These are phyloP conservation scores for Pipistrellus pipistrellus DNA, from an alignment of 2,797 vertebrate species.

Conservation along the genomic window DNA sequence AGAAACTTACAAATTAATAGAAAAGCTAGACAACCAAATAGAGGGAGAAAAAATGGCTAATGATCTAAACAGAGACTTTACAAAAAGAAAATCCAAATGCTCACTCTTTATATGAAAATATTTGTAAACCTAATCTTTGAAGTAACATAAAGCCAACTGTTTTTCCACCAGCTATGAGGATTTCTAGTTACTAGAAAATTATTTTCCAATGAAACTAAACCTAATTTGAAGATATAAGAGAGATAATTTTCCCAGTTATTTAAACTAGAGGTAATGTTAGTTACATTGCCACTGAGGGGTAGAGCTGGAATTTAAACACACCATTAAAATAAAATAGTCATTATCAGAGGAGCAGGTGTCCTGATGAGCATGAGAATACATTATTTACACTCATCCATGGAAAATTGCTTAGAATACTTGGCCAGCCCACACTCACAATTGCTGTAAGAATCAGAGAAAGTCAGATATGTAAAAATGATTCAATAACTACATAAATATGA, in stretches of 20 bases:
- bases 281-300: neutral
- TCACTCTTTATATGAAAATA: conserved; percentile 33
- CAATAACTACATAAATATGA: conserved; percentile 12
- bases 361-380: neutral
- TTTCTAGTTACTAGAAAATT: conserved; percentile 42
- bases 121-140: conserved; percentile 38
- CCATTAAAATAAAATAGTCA: neutral
- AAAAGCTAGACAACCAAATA: neutral
- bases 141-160: conserved; percentile 4
- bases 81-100: conserved; percentile 14
- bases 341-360: neutral
- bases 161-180: neutral
- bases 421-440: neutral
- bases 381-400: neutral
- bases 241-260: neutral
- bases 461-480: conserved; percentile 24
- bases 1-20: neutral
- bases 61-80: neutral
- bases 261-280: conserved; percentile 1
- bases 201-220: conserved; percentile 32
- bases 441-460: conserved; percentile 9
- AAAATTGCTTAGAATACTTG: neutral
- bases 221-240: conserved; percentile 41
- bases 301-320: conserved; percentile 24
- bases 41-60: neutral